Percentiles rank a stretch among this genome's conserved stretches.
phyloP scores from a whole-genome alignment of 2,113 vertebrate genomes.

The Antechinus flavipes region DNA sequence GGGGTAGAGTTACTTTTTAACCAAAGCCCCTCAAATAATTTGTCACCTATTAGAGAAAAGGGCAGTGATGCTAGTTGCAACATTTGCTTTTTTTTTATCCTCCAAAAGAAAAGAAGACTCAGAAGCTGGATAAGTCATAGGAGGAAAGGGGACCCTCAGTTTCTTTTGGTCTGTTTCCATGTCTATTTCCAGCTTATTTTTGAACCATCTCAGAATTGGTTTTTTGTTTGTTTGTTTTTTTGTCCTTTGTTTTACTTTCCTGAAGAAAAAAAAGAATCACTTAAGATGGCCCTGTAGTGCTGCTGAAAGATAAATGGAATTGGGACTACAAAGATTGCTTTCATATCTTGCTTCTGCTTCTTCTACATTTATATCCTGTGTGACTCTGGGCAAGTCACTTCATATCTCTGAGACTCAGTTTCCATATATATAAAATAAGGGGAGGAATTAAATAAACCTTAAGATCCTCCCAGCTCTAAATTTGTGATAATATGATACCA shows the following conservation, averaged over 20 bases:
- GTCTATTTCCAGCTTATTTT: not conserved
- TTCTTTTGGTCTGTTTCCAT: not conserved
- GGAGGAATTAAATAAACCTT: not conserved
- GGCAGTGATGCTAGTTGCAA: not conserved
- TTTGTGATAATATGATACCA: not conserved
- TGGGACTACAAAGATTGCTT: not conserved
- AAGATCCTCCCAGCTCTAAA: not conserved
- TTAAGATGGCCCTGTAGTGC: not conserved
- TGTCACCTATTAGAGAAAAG: conserved; percentile 67
- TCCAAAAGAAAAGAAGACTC: conserved; percentile 9
- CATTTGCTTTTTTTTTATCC: not conserved
- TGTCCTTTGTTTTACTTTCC: not conserved
- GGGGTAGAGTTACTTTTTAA: conserved; percentile 68
- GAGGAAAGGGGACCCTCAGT: not conserved
- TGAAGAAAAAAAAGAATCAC: conserved; percentile 13
- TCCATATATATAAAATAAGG: not conserved
- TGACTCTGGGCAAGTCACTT: not conserved
- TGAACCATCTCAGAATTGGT: not conserved
- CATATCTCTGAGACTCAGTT: not conserved
- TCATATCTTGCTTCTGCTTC: not conserved
- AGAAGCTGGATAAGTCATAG: not conserved
- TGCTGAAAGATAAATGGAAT: not conserved
- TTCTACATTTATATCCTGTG: not conserved
- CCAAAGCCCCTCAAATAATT: conserved; percentile 73
- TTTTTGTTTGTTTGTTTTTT: not conserved